phyloP scores from a whole-genome alignment of 2,888 invertebrate genomes.

The Chrysotoxum bicinctum region DNA sequence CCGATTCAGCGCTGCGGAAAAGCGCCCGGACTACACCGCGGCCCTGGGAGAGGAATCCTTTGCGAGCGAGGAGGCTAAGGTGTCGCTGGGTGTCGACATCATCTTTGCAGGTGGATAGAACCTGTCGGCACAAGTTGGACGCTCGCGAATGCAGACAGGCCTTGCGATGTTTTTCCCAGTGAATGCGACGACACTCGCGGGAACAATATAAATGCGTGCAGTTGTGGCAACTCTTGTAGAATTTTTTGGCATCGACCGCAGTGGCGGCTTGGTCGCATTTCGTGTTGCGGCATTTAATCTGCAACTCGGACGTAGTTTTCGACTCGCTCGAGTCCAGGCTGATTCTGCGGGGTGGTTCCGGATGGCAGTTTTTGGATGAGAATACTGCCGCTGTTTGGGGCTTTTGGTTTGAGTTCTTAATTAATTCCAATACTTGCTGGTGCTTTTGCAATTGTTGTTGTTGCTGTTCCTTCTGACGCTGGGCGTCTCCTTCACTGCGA shows the following conservation, averaged over 20 bases:
- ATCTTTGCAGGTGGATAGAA: slow-evolving; percentile 90
- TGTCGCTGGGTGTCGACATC: slow-evolving; percentile 88
- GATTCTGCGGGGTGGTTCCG: slow-evolving; percentile 82
- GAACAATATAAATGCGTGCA: slow-evolving; percentile 97
- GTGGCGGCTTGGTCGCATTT: slow-evolving; percentile 89
- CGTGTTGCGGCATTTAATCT: slow-evolving; percentile 90
- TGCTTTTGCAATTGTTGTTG: slow-evolving; percentile 73
- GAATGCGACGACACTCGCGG: slow-evolving; percentile 92
- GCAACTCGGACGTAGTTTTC: slow-evolving; percentile 80
- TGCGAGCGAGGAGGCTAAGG: slow-evolving; percentile 91
- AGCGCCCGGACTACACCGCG: slow-evolving; percentile 95
- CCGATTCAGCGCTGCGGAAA: slow-evolving; percentile 92
- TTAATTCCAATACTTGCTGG: slow-evolving; percentile 77
- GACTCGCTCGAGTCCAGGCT: slow-evolving; percentile 84
- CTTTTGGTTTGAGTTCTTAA: slow-evolving; percentile 67
- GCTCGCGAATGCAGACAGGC: slow-evolving; percentile 95
- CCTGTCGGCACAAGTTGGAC: slow-evolving; percentile 93
- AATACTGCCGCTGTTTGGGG: slow-evolving; percentile 62
- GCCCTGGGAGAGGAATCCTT: slow-evolving; percentile 92
- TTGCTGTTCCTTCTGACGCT: slow-evolving; percentile 77
- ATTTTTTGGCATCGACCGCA: slow-evolving; percentile 89
- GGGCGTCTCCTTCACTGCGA: slow-evolving; percentile 86
- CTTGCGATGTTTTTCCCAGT: slow-evolving; percentile 96
- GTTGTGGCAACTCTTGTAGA: slow-evolving; percentile 96
- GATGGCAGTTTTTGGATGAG: slow-evolving; percentile 53